phyloP scores from a whole-genome alignment of 2,888 invertebrate genomes.

The Oligia fasciuncula region DNA sequence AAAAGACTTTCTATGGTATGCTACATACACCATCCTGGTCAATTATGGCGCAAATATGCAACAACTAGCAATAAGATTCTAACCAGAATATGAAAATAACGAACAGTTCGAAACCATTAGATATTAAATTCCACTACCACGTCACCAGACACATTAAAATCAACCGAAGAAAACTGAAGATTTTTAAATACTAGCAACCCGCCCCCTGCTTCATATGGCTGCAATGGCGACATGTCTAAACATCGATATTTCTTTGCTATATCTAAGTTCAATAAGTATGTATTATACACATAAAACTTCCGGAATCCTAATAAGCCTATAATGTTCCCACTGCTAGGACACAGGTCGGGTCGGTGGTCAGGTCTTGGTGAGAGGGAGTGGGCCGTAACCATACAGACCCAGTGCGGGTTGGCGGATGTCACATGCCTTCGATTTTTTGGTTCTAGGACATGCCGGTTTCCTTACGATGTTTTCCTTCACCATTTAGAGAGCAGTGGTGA shows the following conservation, averaged over 20 bases:
- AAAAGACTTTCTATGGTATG: too few species aligned
- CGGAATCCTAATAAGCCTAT: not conserved
- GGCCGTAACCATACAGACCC: too few species aligned
- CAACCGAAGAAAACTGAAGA: constrained; percentile 13
- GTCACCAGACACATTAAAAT: constrained; percentile 20
- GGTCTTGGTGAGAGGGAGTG: too few species aligned
- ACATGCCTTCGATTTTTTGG: too few species aligned
- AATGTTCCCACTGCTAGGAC: too few species aligned
- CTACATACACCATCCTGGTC: not conserved
- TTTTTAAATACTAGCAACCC: constrained; percentile 18
- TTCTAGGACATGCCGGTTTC: too few species aligned
- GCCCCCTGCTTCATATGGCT: not conserved
- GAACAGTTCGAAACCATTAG: not conserved
- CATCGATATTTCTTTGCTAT: too few species aligned
- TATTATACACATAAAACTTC: not conserved
- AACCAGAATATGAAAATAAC: not conserved
- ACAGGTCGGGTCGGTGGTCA: too few species aligned
- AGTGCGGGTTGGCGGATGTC: too few species aligned
- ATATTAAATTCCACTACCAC: constrained; percentile 34
- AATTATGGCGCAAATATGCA: not conserved
- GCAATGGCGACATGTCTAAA: not conserved
- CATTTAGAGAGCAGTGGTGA: too few species aligned
- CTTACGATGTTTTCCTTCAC: too few species aligned
- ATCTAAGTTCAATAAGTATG: too few species aligned
- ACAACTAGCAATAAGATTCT: not conserved